These are phyloP conservation scores for Hiodon tergisus DNA, from an alignment of 2,113 vertebrate genomes.

Conservation along the genomic window DNA sequence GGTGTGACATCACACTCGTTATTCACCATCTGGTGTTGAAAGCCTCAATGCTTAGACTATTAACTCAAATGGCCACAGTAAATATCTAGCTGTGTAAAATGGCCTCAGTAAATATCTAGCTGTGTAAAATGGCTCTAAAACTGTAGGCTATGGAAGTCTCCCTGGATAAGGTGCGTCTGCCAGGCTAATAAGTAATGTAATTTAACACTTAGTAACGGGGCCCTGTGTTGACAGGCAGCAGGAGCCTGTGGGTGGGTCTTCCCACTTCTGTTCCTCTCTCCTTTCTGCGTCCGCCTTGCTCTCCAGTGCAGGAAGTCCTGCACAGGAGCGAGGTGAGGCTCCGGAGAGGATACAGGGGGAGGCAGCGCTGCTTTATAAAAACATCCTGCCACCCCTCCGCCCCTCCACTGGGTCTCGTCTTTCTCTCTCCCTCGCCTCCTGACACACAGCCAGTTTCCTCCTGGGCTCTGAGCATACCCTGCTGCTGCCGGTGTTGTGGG, in stretches of 20 bases:
- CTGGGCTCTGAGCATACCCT: conserved; percentile 8
- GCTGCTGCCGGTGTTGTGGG: not conserved
- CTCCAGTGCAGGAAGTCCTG: not conserved
- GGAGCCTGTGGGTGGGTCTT: not conserved
- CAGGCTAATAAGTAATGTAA: not conserved
- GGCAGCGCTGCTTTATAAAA: not conserved
- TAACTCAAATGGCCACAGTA: no score
- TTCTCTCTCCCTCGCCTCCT: conserved; percentile 8
- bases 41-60: no score
- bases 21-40: no score
- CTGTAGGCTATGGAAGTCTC: no score
- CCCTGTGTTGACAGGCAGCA: not conserved
- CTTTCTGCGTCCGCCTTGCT: not conserved
- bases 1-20: no score
- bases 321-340: no score
- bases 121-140: not conserved
- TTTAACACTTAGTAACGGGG: not conserved
- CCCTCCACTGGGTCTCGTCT: not conserved
- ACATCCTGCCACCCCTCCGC: conserved; percentile 7
- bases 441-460: conserved; percentile 13
- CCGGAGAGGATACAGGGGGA: not conserved
- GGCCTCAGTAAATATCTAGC: no score
- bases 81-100: no score
- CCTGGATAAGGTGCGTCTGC: no score
- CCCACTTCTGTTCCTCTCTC: not conserved